Conservation (phyloP, 2,888 invertebrate genomes). For the Orthosia gracilis region DNA sequence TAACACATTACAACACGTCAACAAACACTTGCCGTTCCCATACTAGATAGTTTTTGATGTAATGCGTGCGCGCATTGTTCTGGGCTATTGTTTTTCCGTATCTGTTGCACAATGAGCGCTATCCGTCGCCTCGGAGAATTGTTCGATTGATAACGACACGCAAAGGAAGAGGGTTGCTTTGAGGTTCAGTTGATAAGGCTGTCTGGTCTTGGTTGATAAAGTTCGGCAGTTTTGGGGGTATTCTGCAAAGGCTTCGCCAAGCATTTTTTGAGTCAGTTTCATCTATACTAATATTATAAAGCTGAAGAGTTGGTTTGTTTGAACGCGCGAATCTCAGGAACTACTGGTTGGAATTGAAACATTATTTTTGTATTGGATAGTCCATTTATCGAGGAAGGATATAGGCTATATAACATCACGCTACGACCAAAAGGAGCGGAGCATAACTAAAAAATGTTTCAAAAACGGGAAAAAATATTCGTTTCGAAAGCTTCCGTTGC, state of each 20-base stretch:
- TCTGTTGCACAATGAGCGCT: constrained; percentile 72
- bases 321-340: no score
- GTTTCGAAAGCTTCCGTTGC: no score
- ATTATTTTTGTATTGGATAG: no score
- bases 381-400: no score
- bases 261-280: not conserved
- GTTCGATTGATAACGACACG: constrained; percentile 62
- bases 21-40: constrained; percentile 58
- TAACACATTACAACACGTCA: constrained; percentile 28
- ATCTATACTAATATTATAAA: no score
- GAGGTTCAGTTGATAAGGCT: constrained; percentile 24
- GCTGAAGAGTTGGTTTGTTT: no score
- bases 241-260: not conserved
- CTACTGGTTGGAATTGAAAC: no score
- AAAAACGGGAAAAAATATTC: no score
- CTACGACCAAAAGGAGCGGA: no score
- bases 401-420: no score
- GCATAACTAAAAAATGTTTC: no score
- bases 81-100: constrained; percentile 72
- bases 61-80: constrained; percentile 60
- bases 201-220: constrained; percentile 2
- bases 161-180: constrained; percentile 51
- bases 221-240: constrained; percentile 3
- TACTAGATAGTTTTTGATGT: constrained; percentile 54
- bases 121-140: constrained; percentile 66